Conservation (phyloP, 2,797 vertebrate genomes). For the Ispidina picta region DNA sequence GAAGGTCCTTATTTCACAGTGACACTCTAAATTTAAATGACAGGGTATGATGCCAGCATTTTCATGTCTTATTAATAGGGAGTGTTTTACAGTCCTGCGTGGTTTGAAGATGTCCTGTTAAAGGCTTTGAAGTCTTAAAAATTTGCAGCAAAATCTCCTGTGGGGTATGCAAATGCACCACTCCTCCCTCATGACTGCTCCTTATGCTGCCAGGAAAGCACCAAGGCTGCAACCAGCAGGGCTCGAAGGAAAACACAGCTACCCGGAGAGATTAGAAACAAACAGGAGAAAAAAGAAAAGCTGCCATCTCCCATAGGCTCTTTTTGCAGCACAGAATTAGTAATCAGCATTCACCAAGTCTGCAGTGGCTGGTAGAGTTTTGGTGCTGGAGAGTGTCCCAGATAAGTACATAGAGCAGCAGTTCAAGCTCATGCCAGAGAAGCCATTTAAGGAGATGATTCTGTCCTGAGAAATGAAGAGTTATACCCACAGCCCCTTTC, state of each 20-base stretch:
- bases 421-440: neutral
- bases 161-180: neutral
- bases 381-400: neutral
- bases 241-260: neutral
- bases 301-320: neutral
- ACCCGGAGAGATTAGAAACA: neutral
- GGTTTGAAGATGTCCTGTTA: neutral
- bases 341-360: neutral
- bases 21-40: neutral
- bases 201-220: neutral
- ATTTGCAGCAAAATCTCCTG: neutral
- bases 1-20: neutral
- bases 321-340: neutral
- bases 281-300: neutral
- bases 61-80: neutral
- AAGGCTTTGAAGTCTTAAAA: conserved; percentile 26
- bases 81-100: neutral
- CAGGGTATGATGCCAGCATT: neutral
- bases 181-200: neutral
- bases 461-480: neutral
- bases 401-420: neutral
- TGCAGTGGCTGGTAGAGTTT: neutral
- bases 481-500: neutral
- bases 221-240: neutral
- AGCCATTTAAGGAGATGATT: neutral